Conservation (phyloP, 2,888 invertebrate species). For the Dysmachus trigonus region DNA sequence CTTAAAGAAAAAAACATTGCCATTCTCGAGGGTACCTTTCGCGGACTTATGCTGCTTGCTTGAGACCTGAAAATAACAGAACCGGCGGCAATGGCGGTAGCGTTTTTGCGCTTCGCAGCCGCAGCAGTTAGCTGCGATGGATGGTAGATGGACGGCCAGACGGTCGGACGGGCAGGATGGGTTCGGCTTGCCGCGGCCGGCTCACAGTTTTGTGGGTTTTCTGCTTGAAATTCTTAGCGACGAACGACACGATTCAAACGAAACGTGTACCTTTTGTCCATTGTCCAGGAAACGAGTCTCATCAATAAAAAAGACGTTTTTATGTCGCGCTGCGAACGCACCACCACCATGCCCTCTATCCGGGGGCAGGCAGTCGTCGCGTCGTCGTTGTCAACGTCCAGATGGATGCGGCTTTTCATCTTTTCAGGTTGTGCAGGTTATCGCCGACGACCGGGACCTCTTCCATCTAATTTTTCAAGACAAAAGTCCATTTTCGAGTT, state of each 20-base stretch:
- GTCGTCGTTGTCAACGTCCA: not conserved
- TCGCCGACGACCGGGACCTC: not conserved
- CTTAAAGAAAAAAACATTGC: not conserved
- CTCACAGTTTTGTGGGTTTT: not conserved
- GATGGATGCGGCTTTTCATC: constrained; percentile 2
- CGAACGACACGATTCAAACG: constrained; percentile 7
- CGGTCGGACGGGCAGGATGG: not conserved
- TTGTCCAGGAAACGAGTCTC: constrained; percentile 33
- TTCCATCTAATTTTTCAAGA: not conserved
- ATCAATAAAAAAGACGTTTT: constrained; percentile 25
- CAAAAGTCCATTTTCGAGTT: constrained; percentile 18
- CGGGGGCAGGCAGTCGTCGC: not conserved
- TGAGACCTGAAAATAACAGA: not conserved
- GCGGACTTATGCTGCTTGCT: not conserved
- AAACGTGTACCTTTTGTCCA: constrained; percentile 22
- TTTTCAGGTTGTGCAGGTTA: not conserved
- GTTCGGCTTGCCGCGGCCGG: not conserved
- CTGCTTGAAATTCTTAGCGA: constrained; percentile 7
- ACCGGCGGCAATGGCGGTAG: not conserved
- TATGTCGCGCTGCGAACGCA: not conserved
- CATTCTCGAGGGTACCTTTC: not conserved
- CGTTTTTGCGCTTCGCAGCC: not conserved
- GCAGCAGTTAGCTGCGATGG: not conserved
- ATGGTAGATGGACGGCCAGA: not conserved
- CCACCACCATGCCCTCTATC: not conserved